These are phyloP conservation scores for Lucilia sericata DNA, from an alignment of 1,140 invertebrate genomes.

Conservation along the genomic window DNA sequence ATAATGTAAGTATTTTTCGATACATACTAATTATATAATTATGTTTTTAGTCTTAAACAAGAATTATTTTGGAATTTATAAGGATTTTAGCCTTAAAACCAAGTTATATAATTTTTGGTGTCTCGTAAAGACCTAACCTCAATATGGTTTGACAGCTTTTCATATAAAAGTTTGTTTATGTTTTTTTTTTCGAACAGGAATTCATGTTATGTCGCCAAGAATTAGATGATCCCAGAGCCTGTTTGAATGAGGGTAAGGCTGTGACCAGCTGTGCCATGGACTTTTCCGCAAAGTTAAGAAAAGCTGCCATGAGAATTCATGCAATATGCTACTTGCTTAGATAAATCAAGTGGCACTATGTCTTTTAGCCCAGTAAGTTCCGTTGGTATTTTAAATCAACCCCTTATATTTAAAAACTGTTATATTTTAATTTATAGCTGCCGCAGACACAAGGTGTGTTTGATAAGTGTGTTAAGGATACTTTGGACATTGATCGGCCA, in stretches of 20 bases:
- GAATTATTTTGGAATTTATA: neutral
- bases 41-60: neutral
- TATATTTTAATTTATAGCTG: conserved; percentile 75
- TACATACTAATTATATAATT: neutral
- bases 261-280: conserved; percentile 92
- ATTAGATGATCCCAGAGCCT: conserved; percentile 86
- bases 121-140: conserved; percentile 62
- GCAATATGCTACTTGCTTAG: conserved; percentile 87
- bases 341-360: conserved; percentile 79
- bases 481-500: conserved; percentile 86
- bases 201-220: conserved; percentile 92
- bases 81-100: neutral
- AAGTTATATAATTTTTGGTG: conserved; percentile 48
- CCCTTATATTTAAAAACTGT: neutral
- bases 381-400: conserved; percentile 7
- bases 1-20: conserved; percentile 80
- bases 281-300: conserved; percentile 92
- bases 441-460: conserved; percentile 85
- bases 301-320: conserved; percentile 85
- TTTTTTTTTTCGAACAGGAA: conserved; percentile 76
- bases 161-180: conserved; percentile 53
- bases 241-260: conserved; percentile 89
- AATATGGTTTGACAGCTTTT: conserved; percentile 47
- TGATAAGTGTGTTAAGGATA: conserved; percentile 89
- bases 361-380: conserved; percentile 72